Evolutionary conservation across 2,113 vertebrate species (phyloP), one percentile per base, ranked within the genome.

Genomic region (Rhinichthys klamathensis): DNA sequence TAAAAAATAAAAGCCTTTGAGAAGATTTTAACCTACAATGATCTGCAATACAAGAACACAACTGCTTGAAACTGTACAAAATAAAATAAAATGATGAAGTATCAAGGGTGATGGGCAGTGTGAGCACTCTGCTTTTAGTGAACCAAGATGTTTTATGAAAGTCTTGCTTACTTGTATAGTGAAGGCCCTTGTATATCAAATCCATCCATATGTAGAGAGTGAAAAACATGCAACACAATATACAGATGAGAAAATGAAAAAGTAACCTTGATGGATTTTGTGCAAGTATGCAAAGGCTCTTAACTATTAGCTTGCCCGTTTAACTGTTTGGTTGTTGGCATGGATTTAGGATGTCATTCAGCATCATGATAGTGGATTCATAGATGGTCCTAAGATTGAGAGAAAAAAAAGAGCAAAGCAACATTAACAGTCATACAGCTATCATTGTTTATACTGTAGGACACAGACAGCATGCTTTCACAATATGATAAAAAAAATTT

Each of bases 341-440:
- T 77, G 77, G 92, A 91, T 95, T 87, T 87, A 97, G 91, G 88
- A 97, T 90, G 54, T 95, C 94, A 90, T 96, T 95, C 93, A 98
- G 87, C 72, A 92, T 91, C 88, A 90, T 96, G 87, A 94, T 81
- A 49, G 96, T 95, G 4, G 94, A 96, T 90, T 97, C 94, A 84
- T 93, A 97, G 51, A 99, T 92, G 80, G 90, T 88, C 89, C 97
- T 99, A 90, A 25, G 35, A 77, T 16, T 3, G 23, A 69, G 67
- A 83, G 85, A 58, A 6, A 44, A 11, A 85, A 8, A 13, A 75
- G 1, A 75, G 1, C 46, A 27, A 80, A 30, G 80, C 21, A 76
- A 30, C 38, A 76, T 77, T 11, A 74, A 75, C 30, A 18, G 23
- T 58, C 9, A 6, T 56, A 73, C 67, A 41, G 4, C 6, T 83